These are phyloP conservation scores for Lithophane socia DNA, from an alignment of 2,888 invertebrate genomes.

Conservation along the genomic window DNA sequence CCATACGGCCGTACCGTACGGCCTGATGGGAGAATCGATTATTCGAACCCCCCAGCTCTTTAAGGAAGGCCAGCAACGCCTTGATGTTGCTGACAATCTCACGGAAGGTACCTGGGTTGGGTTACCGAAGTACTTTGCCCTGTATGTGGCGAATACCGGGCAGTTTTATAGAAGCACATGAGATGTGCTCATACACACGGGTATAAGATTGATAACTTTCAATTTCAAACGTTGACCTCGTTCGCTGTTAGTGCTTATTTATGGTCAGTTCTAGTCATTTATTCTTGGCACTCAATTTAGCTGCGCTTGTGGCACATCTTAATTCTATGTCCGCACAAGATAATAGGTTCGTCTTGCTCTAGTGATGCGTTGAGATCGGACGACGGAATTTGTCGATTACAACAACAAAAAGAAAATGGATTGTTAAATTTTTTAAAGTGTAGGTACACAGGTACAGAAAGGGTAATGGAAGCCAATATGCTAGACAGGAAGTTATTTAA, in stretches of 20 bases:
- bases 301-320: background rate
- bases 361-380: background rate
- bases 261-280: slow-evolving; percentile 1
- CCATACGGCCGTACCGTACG: background rate
- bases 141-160: no score
- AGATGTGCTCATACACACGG: background rate
- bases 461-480: background rate
- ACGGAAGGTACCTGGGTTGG: no score
- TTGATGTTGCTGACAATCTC: background rate
- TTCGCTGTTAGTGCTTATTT: slow-evolving; percentile 14
- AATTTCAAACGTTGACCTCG: slow-evolving; percentile 26
- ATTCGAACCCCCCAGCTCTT: background rate
- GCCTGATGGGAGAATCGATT: no score
- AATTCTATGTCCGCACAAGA: slow-evolving; percentile 5
- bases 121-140: no score
- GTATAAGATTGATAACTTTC: slow-evolving; percentile 4
- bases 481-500: background rate
- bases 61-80: background rate
- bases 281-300: slow-evolving; percentile 41
- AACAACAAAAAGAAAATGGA: background rate
- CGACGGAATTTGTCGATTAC: background rate
- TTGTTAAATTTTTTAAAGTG: background rate
- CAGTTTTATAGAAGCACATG: no score
- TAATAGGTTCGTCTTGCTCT: slow-evolving; percentile 15
- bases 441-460: background rate